A percentile compares a stretch with the other conserved stretches of the same genome.
Conservation (phyloP, 2,797 vertebrate genomes). For the Sebastes glaucus region DNA sequence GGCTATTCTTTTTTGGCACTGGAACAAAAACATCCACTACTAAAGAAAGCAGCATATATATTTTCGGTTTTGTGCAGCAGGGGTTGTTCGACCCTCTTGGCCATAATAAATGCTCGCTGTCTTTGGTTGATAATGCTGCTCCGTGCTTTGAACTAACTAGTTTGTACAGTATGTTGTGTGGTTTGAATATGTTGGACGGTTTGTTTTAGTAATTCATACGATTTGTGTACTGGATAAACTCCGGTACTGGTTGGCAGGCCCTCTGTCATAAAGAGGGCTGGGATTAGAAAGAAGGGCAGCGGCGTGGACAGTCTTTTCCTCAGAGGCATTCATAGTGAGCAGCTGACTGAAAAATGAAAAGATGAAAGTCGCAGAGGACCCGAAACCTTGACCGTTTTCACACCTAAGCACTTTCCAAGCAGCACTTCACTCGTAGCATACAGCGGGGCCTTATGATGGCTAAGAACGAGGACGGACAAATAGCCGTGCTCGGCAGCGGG, state of each 20-base stretch:
- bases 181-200: slow-evolving; percentile 9
- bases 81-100: slow-evolving; percentile 5
- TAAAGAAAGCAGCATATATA: background rate
- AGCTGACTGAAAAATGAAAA: slow-evolving; percentile 27
- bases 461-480: slow-evolving; percentile 30
- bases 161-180: slow-evolving; percentile 9
- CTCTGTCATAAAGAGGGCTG: slow-evolving; percentile 8
- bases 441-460: slow-evolving; percentile 16
- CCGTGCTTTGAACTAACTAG: slow-evolving; percentile 8
- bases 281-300: slow-evolving; percentile 5
- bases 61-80: slow-evolving; percentile 28
- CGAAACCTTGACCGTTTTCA: slow-evolving; percentile 36
- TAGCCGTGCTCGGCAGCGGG: slow-evolving; percentile 24
- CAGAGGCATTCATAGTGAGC: slow-evolving; percentile 19
- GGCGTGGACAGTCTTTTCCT: background rate
- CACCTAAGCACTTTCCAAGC: slow-evolving; percentile 33
- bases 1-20: background rate
- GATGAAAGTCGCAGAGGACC: slow-evolving; percentile 29
- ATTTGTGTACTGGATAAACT: slow-evolving; percentile 6
- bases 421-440: background rate
- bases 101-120: background rate
- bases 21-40: background rate
- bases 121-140: background rate
- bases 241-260: background rate
- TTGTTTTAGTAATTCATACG: slow-evolving; percentile 27